Evolutionary conservation across 2,888 invertebrate species (phyloP).

Genomic region (Ferdinandea cuprea): DNA sequence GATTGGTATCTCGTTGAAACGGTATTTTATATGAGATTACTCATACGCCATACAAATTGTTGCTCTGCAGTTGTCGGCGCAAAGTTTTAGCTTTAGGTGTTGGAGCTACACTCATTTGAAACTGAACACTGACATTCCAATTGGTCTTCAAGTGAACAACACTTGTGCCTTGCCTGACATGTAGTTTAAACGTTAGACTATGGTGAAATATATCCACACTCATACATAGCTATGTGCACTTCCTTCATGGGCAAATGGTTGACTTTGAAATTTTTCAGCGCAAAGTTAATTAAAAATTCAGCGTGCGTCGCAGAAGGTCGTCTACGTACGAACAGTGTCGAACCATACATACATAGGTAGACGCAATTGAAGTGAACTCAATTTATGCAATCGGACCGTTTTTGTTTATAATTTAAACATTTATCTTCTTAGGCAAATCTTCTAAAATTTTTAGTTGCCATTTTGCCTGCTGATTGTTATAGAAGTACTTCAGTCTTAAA

Average conservation of each 20-base stretch:
- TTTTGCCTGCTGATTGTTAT: no score
- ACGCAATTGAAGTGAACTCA: neutral
- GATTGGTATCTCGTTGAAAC: constrained; percentile 25
- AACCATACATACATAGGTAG: no score
- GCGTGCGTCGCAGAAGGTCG: constrained; percentile 56
- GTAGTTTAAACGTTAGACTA: neutral
- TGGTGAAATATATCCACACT: no score
- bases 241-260: constrained; percentile 40
- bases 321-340: constrained; percentile 22
- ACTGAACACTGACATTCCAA: no score
- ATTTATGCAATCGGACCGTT: no score
- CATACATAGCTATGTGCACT: constrained; percentile 6
- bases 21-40: constrained; percentile 25
- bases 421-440: no score
- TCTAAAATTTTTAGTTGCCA: no score
- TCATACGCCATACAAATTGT: constrained; percentile 2
- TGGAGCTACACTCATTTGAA: neutral
- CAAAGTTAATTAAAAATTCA: constrained; percentile 52
- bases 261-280: constrained; percentile 54
- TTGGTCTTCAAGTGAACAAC: constrained; percentile 4
- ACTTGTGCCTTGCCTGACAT: constrained; percentile 18
- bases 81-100: neutral
- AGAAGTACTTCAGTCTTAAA: no score
- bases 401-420: no score
- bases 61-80: neutral